phyloP scores from a whole-genome alignment of 2,113 vertebrate genomes.

The Gyps fulvus region DNA sequence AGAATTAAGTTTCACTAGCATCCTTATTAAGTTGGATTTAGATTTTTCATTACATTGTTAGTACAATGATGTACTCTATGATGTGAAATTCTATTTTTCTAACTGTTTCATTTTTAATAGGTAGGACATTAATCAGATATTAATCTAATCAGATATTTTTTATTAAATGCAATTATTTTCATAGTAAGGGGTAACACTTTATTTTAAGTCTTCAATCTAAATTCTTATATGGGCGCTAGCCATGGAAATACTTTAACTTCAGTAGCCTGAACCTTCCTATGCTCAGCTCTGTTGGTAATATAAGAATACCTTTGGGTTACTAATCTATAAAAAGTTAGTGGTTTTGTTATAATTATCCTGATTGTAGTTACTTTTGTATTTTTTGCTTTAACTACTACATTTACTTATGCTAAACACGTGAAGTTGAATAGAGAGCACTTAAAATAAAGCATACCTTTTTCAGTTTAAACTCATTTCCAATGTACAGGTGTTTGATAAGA shows the following conservation, averaged over 20 bases:
- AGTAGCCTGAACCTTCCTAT: slow-evolving; percentile 1
- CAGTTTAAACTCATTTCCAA: slow-evolving; percentile 44
- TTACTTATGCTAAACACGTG: not conserved
- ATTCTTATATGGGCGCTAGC: not conserved
- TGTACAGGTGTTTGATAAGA: slow-evolving; percentile 37
- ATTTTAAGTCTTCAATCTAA: slow-evolving; percentile 55
- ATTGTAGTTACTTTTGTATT: not conserved
- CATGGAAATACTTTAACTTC: not conserved
- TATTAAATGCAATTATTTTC: slow-evolving; percentile 8
- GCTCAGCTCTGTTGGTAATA: slow-evolving; percentile 48
- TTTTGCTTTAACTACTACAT: not conserved
- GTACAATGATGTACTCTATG: not conserved
- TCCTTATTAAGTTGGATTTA: not conserved
- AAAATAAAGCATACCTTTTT: slow-evolving; percentile 70
- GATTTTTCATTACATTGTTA: not conserved
- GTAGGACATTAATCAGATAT: not conserved
- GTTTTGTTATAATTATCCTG: not conserved
- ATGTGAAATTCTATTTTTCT: slow-evolving; percentile 15
- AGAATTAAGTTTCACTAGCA: not conserved
- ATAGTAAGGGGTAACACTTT: slow-evolving; percentile 44
- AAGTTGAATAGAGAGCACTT: slow-evolving; percentile 54
- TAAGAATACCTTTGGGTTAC: not conserved
- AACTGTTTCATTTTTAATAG: not conserved
- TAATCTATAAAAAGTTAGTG: slow-evolving; percentile 4
- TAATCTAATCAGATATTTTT: not conserved